Conservation (phyloP, 2,888 invertebrate species). For the Pecten maximus region DNA sequence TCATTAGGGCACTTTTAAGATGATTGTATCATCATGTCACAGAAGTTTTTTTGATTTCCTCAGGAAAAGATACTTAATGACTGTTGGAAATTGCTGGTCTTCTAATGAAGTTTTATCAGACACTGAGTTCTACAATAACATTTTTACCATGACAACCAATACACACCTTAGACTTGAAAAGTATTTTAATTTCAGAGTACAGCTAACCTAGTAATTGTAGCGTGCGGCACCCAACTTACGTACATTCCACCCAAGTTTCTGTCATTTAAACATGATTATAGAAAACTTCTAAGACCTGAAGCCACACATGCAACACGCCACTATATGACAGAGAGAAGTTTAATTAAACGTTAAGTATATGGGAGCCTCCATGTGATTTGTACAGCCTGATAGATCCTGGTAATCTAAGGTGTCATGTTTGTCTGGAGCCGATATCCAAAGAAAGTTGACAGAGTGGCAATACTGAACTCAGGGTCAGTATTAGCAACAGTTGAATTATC, state of each 20-base stretch:
- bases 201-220: neutral
- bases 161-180: neutral
- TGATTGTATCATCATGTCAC: neutral
- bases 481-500: neutral
- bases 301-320: neutral
- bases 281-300: neutral
- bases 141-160: conserved; percentile 6
- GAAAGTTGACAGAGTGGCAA: neutral
- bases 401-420: neutral
- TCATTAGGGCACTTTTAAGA: neutral
- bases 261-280: neutral
- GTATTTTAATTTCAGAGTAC: neutral
- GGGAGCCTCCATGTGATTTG: neutral
- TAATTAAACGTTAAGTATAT: conserved; percentile 12
- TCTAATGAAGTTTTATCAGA: neutral
- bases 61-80: neutral
- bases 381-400: neutral
- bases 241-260: neutral
- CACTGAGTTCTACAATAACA: neutral
- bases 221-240: neutral
- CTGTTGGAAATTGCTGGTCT: neutral
- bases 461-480: neutral
- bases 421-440: neutral
- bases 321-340: neutral
- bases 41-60: neutral